Evolutionary conservation across 2,113 vertebrate genomes (phyloP), one percentile per base, ranked within the genome.

Genomic region (Oostethus manadensis): DNA sequence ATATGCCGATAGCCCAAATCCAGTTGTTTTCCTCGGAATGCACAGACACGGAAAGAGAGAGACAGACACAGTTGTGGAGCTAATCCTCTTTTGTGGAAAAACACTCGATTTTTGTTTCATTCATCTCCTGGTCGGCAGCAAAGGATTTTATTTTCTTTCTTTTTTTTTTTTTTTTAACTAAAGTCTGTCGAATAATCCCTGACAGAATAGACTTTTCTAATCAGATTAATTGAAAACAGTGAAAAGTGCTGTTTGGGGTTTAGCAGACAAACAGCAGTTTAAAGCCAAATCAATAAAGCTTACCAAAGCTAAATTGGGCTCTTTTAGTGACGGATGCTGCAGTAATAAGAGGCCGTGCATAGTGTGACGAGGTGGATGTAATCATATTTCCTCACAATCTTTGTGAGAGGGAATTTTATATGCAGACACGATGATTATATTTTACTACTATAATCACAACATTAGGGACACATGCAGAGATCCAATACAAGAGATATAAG

Each of bases 251-350:
- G 75, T 82, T 78, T 62, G 16, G 60, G 60, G 71, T 58, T 79
- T 68, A 80, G 71, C 35, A 60, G 82, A 84, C 81, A 84, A 84
- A 88, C 84, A 77, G 51, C 81, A 77, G 72, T 86, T 89, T 83
- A 84, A 85, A 83, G 73, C 70, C 62, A 63, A 83, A 88, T 88
- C 87, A 72, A 87, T 88, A 74, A 69, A 71, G 77, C 71, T 77
- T 61, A 33, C 70, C 79, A 54, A 74, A 82, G 81, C 71, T 78
- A 78, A 84, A 84, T 86, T 76, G 81, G 75, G 76, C 78, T 74
- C 77, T 80, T 73, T 76, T 54, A 77, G 74, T 73, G 77, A 81
- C 75, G 74, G 77, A 42, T 42, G 38, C 38, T 2, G 38, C 4
- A 4, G 13, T 84, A 80, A 86, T 80, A 79, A 83, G 74, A 75